These are phyloP conservation scores for Dicentrarchus labrax DNA, from an alignment of 2,113 vertebrate species.

Conservation along the genomic window DNA sequence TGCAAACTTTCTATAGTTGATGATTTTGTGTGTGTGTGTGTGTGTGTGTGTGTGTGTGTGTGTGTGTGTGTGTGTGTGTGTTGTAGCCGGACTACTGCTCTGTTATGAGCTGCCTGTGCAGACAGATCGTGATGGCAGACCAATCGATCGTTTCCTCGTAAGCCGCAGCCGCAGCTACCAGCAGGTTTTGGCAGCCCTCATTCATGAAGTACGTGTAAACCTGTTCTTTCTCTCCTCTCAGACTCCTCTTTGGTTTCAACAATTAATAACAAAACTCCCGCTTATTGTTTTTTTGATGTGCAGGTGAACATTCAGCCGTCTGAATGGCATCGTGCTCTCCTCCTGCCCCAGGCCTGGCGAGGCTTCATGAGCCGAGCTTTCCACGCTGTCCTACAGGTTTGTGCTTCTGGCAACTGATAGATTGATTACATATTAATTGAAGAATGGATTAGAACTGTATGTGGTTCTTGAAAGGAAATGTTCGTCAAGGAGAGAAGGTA, in stretches of 20 bases:
- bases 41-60: not conserved
- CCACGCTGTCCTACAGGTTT: slow-evolving; percentile 92
- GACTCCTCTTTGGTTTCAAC: not conserved
- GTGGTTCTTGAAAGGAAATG: not conserved
- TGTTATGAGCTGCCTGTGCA: slow-evolving; percentile 92
- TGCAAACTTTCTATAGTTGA: not conserved
- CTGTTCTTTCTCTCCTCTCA: not conserved
- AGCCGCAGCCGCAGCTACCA: slow-evolving; percentile 92
- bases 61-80: slow-evolving; percentile 9
- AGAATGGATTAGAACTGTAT: not conserved
- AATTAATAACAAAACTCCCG: not conserved
- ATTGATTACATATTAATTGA: not conserved
- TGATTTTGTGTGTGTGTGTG: not conserved
- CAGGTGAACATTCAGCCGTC: slow-evolving; percentile 96
- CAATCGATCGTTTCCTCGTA: slow-evolving; percentile 89
- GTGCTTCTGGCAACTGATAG: slow-evolving; percentile 1
- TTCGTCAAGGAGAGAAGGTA: not conserved
- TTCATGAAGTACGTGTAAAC: slow-evolving; percentile 88
- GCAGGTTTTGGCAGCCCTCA: slow-evolving; percentile 89
- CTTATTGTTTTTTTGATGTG: not conserved
- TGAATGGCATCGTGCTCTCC: slow-evolving; percentile 93
- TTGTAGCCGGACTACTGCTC: slow-evolving; percentile 91
- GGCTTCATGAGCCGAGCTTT: slow-evolving; percentile 92
- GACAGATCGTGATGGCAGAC: slow-evolving; percentile 89
- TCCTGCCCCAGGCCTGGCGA: slow-evolving; percentile 93